Conservation (phyloP, 2,113 vertebrate genomes). For the Columba livia region DNA sequence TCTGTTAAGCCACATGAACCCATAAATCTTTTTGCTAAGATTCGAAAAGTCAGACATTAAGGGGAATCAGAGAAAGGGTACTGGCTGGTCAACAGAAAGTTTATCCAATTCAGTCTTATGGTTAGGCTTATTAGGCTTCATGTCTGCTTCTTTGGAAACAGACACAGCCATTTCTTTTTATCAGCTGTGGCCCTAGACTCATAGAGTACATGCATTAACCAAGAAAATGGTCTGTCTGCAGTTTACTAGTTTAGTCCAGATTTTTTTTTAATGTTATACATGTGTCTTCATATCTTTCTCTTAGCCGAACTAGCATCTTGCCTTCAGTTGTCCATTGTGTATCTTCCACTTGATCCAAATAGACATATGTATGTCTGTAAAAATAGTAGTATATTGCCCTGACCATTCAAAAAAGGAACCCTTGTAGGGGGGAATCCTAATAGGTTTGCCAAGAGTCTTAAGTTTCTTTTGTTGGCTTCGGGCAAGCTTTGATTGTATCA, state of each 20-base stretch:
- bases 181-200: not conserved
- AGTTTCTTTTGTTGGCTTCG: not conserved
- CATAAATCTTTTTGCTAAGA: not conserved
- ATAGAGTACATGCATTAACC: not conserved
- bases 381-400: not conserved
- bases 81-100: conserved; percentile 1
- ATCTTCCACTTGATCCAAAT: not conserved
- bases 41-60: not conserved
- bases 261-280: not conserved
- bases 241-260: not conserved
- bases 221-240: conserved; percentile 3
- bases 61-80: not conserved
- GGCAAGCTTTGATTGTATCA: conserved; percentile 27
- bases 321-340: not conserved
- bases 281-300: not conserved
- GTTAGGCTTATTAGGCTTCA: not conserved
- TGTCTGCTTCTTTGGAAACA: not conserved
- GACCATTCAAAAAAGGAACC: not conserved
- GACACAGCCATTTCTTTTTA: not conserved
- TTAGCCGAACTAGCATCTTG: not conserved
- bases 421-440: not conserved
- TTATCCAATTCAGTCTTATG: not conserved
- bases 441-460: not conserved
- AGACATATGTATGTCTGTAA: not conserved
- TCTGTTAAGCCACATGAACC: not conserved